These are phyloP conservation scores for Etia nguti DNA, from an alignment of 2,113 vertebrate genomes.

Conservation along the genomic window DNA sequence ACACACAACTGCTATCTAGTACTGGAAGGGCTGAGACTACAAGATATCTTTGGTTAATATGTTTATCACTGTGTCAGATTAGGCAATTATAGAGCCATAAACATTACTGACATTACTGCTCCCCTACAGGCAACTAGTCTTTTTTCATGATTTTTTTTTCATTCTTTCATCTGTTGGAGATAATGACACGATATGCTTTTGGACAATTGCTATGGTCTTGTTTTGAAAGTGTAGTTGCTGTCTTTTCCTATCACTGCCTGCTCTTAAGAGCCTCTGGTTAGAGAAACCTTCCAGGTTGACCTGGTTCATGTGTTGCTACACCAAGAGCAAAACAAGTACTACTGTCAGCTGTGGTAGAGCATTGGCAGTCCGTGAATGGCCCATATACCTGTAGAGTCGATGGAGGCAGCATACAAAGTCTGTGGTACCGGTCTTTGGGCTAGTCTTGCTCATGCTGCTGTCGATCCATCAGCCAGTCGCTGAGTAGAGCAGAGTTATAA, in stretches of 20 bases:
- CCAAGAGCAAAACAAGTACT: not conserved
- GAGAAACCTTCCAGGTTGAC: not conserved
- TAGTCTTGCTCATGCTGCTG: not conserved
- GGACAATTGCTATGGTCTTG: not conserved
- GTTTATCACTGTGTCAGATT: not conserved
- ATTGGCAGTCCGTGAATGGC: not conserved
- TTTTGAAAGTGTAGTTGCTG: not conserved
- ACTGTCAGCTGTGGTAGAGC: not conserved
- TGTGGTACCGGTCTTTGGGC: not conserved
- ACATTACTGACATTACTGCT: not conserved
- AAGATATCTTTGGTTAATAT: not conserved
- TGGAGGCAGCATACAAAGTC: not conserved
- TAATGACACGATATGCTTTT: not conserved
- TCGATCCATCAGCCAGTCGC: not conserved
- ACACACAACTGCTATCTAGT: not conserved
- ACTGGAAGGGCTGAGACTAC: not conserved
- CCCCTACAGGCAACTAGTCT: not conserved
- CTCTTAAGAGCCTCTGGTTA: not conserved
- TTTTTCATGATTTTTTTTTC: not conserved
- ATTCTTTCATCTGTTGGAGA: not conserved
- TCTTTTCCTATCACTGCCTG: not conserved
- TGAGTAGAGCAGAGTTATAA: not conserved
- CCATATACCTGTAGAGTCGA: not conserved
- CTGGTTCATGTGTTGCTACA: not conserved
- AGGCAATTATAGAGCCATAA: not conserved